phyloP scores from a whole-genome alignment of 2,797 vertebrate genomes.

The Ptychobarbus kaznakovi region DNA sequence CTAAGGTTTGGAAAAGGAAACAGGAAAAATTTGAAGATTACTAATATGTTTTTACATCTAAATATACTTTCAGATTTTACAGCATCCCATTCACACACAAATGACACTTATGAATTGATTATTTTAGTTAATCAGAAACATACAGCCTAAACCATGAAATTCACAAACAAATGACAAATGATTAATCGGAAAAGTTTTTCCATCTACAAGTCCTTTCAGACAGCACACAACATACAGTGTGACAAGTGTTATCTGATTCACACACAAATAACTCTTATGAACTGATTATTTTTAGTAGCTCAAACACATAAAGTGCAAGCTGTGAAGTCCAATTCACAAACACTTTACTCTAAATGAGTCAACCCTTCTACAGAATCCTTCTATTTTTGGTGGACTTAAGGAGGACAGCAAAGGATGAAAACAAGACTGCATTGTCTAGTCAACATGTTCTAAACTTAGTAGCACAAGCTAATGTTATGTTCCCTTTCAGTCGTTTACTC shows the following conservation, averaged over 20 bases:
- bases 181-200: background rate
- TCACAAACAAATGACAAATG: background rate
- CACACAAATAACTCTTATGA: background rate
- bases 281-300: background rate
- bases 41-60: background rate
- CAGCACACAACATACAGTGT: background rate
- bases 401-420: background rate
- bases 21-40: background rate
- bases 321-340: no score
- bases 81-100: background rate
- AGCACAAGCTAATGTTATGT: background rate
- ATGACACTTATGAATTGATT: background rate
- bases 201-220: background rate
- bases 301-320: background rate
- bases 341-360: background rate
- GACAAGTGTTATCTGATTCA: background rate
- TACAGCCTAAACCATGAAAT: background rate
- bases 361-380: background rate
- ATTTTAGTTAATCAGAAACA: background rate
- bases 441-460: background rate
- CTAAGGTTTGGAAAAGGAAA: background rate
- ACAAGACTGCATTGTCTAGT: background rate
- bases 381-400: slow-evolving; percentile 82
- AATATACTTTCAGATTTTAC: background rate
- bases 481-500: no score